Percentiles rank a stretch among this genome's conserved stretches.
Conservation (phyloP, 1,140 invertebrate species). For the Nylanderia fulva region DNA sequence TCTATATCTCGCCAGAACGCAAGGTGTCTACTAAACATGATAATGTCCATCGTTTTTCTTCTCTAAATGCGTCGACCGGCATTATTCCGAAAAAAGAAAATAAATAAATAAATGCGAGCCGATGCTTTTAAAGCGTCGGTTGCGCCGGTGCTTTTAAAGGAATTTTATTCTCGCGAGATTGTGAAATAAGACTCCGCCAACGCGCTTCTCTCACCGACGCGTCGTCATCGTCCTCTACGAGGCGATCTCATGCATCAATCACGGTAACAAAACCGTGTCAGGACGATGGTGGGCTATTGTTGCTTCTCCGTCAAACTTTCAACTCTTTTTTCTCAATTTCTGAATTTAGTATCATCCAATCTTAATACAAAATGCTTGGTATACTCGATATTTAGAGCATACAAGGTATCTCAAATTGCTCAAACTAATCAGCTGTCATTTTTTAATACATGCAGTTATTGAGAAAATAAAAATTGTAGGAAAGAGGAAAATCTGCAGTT, state of each 20-base stretch:
- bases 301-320: neutral
- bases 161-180: constrained; percentile 40
- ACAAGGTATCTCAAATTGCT: too few relatives aligned
- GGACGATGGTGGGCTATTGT: constrained; percentile 31
- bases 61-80: constrained; percentile 25
- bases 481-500: too few relatives aligned
- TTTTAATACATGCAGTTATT: too few relatives aligned
- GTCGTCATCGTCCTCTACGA: constrained; percentile 15
- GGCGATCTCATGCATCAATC: constrained; percentile 55
- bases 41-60: constrained; percentile 58
- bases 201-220: constrained; percentile 30
- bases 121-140: constrained; percentile 40
- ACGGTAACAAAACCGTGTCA: constrained; percentile 55
- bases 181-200: constrained; percentile 39
- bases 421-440: too few relatives aligned
- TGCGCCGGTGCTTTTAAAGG: constrained; percentile 45
- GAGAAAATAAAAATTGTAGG: too few relatives aligned
- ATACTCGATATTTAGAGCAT: neutral
- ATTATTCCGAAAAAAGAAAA: constrained; percentile 40
- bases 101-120: constrained; percentile 18
- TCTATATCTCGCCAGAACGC: constrained; percentile 15
- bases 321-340: constrained; percentile 10
- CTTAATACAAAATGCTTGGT: neutral
- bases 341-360: neutral
- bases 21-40: constrained; percentile 22